Conservation (phyloP, 2,797 vertebrate genomes). For the Pantherophis alleghaniensis region DNA sequence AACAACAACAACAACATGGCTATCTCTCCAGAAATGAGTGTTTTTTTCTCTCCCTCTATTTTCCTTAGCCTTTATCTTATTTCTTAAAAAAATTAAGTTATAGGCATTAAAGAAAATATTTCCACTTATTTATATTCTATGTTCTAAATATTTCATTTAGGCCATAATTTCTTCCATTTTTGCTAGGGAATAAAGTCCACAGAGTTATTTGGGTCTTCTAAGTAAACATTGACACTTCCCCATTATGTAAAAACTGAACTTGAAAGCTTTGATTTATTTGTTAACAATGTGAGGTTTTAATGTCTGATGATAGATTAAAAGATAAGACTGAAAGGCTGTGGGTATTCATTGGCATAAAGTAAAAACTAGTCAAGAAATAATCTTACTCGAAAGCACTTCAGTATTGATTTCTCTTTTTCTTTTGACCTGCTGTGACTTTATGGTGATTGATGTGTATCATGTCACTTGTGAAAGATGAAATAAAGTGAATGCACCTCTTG, state of each 20-base stretch:
- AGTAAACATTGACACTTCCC: neutral
- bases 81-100: neutral
- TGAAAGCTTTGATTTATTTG: neutral
- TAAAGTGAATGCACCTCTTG: constrained; percentile 29
- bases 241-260: neutral
- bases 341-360: neutral
- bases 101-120: neutral
- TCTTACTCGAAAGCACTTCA: neutral
- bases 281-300: neutral
- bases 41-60: neutral
- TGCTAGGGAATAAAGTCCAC: neutral
- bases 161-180: neutral
- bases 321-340: neutral
- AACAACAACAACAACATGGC: neutral
- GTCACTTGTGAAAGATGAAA: constrained; percentile 28
- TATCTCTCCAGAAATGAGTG: neutral
- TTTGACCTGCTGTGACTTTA: constrained; percentile 31
- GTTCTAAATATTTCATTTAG: neutral
- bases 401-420: neutral
- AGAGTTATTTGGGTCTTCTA: neutral
- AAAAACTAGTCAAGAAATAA: rapidly evolving
- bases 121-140: neutral
- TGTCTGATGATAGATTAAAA: rapidly evolving
- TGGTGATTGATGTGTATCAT: constrained; percentile 26
- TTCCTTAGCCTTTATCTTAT: neutral